A percentile compares a stretch with the other conserved stretches of the same genome.
Conservation (phyloP, 2,113 vertebrate species). For the Gallinago jamesoni region DNA sequence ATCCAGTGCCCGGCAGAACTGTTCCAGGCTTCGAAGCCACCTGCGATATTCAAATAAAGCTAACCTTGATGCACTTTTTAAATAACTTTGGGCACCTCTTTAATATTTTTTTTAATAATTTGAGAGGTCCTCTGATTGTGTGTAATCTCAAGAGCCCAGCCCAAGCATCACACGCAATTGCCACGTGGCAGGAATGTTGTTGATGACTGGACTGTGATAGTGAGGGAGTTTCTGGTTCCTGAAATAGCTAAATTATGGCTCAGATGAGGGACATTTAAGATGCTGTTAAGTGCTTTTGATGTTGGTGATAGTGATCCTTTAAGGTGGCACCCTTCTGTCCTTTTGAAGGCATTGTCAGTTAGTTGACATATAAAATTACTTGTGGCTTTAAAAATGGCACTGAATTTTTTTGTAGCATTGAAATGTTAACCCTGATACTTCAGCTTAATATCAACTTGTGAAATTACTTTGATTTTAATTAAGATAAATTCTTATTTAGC, state of each 20-base stretch:
- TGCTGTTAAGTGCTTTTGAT: background rate
- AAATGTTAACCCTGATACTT: conserved; percentile 25
- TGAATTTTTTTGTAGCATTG: background rate
- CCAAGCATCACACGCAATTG: rapidly evolving
- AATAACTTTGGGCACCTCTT: background rate
- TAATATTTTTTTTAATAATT: background rate
- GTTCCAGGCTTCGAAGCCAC: background rate
- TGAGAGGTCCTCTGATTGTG: no score
- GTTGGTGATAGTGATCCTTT: background rate
- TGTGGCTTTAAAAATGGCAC: background rate
- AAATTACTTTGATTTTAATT: conserved; percentile 63
- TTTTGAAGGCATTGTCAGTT: background rate
- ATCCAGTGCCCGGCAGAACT: background rate
- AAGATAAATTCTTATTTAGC: conserved; percentile 37
- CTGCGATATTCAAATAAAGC: background rate
- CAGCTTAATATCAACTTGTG: background rate
- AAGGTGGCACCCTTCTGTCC: background rate
- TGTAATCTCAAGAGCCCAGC: background rate
- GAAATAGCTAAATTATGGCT: background rate
- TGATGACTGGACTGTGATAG: background rate
- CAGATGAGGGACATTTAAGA: background rate
- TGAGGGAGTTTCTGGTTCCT: background rate
- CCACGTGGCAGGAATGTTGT: background rate
- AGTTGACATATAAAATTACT: background rate
- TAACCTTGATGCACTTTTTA: no score